Base-by-base conservation (phyloP, 2,888 invertebrate species). In the Gisinianus flammeolus region DNA sequence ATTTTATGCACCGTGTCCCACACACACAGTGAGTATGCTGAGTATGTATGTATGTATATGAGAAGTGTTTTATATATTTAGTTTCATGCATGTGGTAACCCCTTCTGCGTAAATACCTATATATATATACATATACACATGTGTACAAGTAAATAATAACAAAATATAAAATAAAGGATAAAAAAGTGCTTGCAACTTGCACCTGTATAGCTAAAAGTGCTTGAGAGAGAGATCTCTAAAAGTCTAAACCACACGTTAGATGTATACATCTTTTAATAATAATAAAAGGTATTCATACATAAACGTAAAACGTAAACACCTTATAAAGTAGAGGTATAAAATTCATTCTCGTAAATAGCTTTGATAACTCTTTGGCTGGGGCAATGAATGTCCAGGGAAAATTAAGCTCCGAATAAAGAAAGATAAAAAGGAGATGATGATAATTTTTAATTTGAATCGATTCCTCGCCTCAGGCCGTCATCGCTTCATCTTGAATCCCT, bases 371-470 rank as follows among this genome's bases (percentile, higher is more conserved):
- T 16, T 44, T 12, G 16, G n/a, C n/a, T n/a, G n/a, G 44, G 12
- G 44, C 44, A 44, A 44, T 16, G 44, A 16, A 19, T 44, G 44
- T 44, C 44, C 44, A 44, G 44, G 12, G 19, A 44, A 44, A 44
- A 44, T 19, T 4, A 19, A 44, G 44, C 44, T 44, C 6, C 44
- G 44, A 19, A 44, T 44, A 44, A 44, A 44, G 44, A 16, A 44
- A 44, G 44, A 44, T 44, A 19, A 44, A 44, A 58, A 22, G 52
- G 22, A 31, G 33, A 69, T 22, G 35, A 22, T 67, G 52, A 44
- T 69, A 24, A 35, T 69, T 58, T 69, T 69, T 69, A 44, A 69
- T 69, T 69, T 22, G 69, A 69, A 44, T 69, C 52, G 52, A 69
- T 69, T 58, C 56, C 24, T 58, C n/a, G 22, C 56, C 69, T 24